Conservation (phyloP, 1,140 invertebrate genomes). For the Camponotus vicinus region DNA sequence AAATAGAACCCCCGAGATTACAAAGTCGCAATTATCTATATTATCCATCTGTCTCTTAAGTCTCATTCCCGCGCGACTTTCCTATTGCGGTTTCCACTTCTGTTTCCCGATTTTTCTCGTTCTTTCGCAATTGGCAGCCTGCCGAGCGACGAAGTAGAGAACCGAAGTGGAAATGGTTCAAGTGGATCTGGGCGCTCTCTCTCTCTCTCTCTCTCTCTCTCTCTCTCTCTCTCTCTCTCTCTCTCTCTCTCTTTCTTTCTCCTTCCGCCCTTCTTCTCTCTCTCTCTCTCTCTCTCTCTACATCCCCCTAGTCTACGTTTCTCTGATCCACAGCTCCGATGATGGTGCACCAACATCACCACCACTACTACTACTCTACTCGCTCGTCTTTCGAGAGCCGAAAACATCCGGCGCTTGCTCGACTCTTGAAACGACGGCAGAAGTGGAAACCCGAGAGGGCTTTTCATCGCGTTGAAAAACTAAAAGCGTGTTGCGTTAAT, state of each 20-base stretch:
- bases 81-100: conserved; percentile 15
- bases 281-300: neutral
- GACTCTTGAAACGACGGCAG: conserved; percentile 64
- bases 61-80: neutral
- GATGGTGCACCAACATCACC: conserved; percentile 21
- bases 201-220: no score
- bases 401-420: conserved; percentile 55
- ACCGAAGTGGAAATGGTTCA: conserved; percentile 73
- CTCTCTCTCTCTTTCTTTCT: no score
- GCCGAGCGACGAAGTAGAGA: conserved; percentile 42
- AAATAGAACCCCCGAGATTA: conserved; percentile 27
- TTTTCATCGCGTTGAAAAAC: conserved; percentile 68
- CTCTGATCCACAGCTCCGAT: conserved; percentile 33
- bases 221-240: no score
- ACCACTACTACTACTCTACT: neutral
- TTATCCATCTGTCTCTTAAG: neutral
- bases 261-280: no score
- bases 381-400: conserved; percentile 56
- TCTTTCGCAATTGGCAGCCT: conserved; percentile 53
- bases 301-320: conserved; percentile 41
- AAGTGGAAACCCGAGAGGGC: conserved; percentile 62
- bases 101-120: conserved; percentile 58
- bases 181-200: conserved; percentile 62
- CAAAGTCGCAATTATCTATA: conserved; percentile 1
- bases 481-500: conserved; percentile 69